phyloP scores from a whole-genome alignment of 1,140 invertebrate genomes.

The Diorhabda carinulata region DNA sequence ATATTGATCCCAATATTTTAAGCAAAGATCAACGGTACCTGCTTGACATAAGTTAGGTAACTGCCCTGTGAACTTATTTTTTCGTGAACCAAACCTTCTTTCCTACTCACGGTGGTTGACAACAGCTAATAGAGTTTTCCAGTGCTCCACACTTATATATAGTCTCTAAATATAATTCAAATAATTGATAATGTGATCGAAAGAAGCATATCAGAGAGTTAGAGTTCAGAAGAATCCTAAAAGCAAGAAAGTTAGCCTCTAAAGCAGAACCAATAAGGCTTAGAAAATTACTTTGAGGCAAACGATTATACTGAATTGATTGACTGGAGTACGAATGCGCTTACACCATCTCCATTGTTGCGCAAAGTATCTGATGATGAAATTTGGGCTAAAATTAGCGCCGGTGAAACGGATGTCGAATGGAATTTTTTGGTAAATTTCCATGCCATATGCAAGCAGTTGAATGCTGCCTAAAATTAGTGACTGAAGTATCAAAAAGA shows the following conservation, averaged over 20 bases:
- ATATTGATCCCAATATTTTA: too few relatives aligned
- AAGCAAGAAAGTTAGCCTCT: too few relatives aligned
- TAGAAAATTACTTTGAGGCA: not conserved
- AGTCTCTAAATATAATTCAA: too few relatives aligned
- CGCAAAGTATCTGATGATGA: not conserved
- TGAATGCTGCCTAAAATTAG: not conserved
- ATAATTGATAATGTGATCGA: too few relatives aligned
- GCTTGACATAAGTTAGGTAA: not conserved
- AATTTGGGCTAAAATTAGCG: not conserved
- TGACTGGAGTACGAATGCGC: too few relatives aligned
- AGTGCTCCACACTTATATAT: too few relatives aligned
- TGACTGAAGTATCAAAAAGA: not conserved
- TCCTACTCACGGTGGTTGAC: not conserved
- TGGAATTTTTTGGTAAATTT: not conserved
- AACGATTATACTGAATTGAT: too few relatives aligned
- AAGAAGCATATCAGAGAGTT: too few relatives aligned
- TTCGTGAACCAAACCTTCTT: not conserved
- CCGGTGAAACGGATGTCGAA: not conserved
- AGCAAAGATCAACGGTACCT: too few relatives aligned
- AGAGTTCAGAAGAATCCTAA: too few relatives aligned
- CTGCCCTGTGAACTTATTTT: not conserved
- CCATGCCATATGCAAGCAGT: not conserved
- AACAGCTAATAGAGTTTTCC: not conserved
- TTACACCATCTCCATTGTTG: not conserved
- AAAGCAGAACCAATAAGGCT: too few relatives aligned